Evolutionary conservation across 53 echinoderm and acorn worm species (phyloP).

Genomic region (Antedon mediterranea): DNA sequence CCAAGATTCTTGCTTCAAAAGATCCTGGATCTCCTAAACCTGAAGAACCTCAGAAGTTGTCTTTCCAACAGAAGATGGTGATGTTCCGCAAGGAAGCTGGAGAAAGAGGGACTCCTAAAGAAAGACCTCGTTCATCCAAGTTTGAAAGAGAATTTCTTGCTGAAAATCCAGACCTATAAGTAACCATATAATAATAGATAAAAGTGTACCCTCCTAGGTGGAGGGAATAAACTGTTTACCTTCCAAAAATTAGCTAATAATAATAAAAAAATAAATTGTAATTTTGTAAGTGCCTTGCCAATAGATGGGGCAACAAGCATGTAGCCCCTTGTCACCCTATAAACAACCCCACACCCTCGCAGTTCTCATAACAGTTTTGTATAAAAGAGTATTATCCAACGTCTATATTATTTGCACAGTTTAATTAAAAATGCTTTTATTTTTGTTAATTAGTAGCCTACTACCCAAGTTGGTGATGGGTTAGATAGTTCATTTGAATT

Average conservation of each 20-base stretch:
- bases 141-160: conserved; percentile 90
- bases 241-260: too few species aligned
- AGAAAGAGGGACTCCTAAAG: conserved; percentile 46
- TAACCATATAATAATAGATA: too few species aligned
- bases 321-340: too few species aligned
- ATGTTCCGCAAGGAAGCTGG: conserved; percentile 37
- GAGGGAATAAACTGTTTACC: too few species aligned
- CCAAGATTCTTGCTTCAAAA: conserved; percentile 45
- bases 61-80: conserved; percentile 89
- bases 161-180: conserved; percentile 40
- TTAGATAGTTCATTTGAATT: background rate
- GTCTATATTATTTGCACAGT: background rate
- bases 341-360: too few species aligned
- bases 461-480: background rate
- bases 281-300: too few species aligned
- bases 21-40: conserved; percentile 18
- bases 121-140: conserved; percentile 56
- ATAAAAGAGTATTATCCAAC: background rate
- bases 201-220: too few species aligned
- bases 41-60: conserved; percentile 31
- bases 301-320: too few species aligned
- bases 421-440: background rate
- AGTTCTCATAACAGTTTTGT: background rate
- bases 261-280: too few species aligned
- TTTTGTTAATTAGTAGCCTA: background rate